Evolutionary conservation across 2,113 vertebrate species (phyloP).

Genomic region (Poecilia latipinna): DNA sequence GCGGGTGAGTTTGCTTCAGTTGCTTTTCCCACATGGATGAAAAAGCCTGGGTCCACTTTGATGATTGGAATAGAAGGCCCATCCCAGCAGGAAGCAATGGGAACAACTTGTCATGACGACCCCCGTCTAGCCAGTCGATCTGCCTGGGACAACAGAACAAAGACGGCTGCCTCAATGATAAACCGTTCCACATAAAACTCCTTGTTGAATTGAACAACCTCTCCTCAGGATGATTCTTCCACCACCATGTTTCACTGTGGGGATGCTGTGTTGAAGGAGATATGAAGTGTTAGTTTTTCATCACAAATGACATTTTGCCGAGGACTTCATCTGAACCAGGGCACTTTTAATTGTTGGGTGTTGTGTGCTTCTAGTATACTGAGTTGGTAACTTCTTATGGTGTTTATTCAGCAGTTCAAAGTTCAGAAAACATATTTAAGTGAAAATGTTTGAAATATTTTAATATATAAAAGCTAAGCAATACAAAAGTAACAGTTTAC

Average conservation of each 20-base stretch:
- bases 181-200: neutral
- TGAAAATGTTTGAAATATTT: too few relatives aligned
- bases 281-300: too few relatives aligned
- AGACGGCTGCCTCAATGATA: neutral
- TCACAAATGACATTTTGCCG: too few relatives aligned
- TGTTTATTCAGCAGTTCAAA: neutral
- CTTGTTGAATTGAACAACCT: neutral
- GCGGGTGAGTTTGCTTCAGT: constrained; percentile 14
- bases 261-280: neutral
- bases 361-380: too few relatives aligned
- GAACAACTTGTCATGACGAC: constrained; percentile 22
- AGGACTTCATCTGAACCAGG: too few relatives aligned
- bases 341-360: too few relatives aligned
- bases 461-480: too few relatives aligned
- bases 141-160: constrained; percentile 35
- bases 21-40: constrained; percentile 1
- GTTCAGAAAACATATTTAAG: too few relatives aligned
- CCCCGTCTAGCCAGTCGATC: constrained; percentile 18
- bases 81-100: constrained; percentile 30
- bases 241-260: neutral
- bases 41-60: constrained; percentile 40
- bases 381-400: neutral
- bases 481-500: too few relatives aligned
- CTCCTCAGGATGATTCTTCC: neutral
- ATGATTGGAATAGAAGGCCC: constrained; percentile 28